Percentiles rank a stretch among this genome's conserved stretches.
Conservation (phyloP, 2,888 invertebrate genomes). For the Bursaphelenchus okinawaensis region DNA sequence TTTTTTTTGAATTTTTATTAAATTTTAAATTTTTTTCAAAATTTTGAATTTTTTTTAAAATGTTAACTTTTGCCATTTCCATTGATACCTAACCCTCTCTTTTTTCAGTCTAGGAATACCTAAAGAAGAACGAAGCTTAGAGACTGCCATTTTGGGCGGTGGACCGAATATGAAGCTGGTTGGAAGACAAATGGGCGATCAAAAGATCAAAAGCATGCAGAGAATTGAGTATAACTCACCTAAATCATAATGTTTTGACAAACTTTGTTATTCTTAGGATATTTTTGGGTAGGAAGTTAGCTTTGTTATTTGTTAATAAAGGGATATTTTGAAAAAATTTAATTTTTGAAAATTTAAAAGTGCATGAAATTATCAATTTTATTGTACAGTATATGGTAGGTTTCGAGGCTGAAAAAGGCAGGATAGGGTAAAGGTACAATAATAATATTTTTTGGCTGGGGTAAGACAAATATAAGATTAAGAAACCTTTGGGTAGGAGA, state of each 20-base stretch:
- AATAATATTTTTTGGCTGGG: no score
- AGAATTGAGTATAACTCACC: background rate
- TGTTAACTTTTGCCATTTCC: no score
- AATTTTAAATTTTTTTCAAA: background rate
- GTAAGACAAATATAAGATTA: no score
- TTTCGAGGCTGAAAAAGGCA: no score
- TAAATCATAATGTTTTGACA: background rate
- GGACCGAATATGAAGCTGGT: slow-evolving; percentile 21
- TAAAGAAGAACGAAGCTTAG: slow-evolving; percentile 25
- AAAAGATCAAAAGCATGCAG: slow-evolving; percentile 9
- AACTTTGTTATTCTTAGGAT: background rate
- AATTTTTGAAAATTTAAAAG: no score
- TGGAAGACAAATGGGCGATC: slow-evolving; percentile 22
- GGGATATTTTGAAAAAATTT: no score
- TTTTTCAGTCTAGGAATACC: slow-evolving; percentile 34
- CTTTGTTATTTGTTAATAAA: no score
- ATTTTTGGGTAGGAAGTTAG: no score
- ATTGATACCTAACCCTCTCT: background rate
- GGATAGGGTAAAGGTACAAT: no score
- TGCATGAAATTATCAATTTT: no score
- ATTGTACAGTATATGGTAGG: no score
- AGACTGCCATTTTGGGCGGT: slow-evolving; percentile 30
- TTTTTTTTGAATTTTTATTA: slow-evolving; percentile 4
- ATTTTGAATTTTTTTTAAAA: background rate
- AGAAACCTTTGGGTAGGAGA: no score